A percentile compares a stretch with the other conserved stretches of the same genome.
These are phyloP conservation scores for Xanthorhoe spadicearia DNA, from an alignment of 2,888 invertebrate species.

Conservation along the genomic window DNA sequence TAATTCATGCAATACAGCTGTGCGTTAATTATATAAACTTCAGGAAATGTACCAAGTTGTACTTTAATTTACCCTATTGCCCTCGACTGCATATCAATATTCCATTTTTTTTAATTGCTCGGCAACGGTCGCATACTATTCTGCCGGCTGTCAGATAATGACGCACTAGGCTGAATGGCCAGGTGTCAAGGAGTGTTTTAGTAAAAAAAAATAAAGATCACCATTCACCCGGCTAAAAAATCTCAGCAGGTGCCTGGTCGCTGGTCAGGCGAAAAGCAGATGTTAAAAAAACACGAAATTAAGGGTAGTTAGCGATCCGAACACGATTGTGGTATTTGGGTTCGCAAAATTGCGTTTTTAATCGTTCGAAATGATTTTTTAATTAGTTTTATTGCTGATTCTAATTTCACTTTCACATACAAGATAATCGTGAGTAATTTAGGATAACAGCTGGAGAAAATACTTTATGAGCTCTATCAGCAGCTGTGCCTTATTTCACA, in stretches of 20 bases:
- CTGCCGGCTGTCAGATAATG: slow-evolving; percentile 57
- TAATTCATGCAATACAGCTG: slow-evolving; percentile 47
- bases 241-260: slow-evolving; percentile 74
- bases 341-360: slow-evolving; percentile 36
- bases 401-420: slow-evolving; percentile 15
- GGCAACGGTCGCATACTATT: slow-evolving; percentile 55
- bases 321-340: slow-evolving; percentile 40
- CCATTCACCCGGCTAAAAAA: slow-evolving; percentile 76
- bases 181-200: slow-evolving; percentile 72
- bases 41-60: slow-evolving; percentile 49
- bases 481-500: slow-evolving; percentile 20
- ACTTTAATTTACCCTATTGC: slow-evolving; percentile 53
- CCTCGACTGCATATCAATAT: slow-evolving; percentile 56
- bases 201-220: slow-evolving; percentile 69
- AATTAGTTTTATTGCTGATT: slow-evolving; percentile 19
- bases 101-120: slow-evolving; percentile 54
- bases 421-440: not conserved
- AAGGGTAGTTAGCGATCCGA: slow-evolving; percentile 52
- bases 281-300: slow-evolving; percentile 66
- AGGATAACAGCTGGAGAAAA: slow-evolving; percentile 10
- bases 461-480: slow-evolving; percentile 11
- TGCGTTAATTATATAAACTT: slow-evolving; percentile 53
- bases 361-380: slow-evolving; percentile 22
- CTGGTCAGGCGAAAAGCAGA: slow-evolving; percentile 78
- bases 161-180: slow-evolving; percentile 68